phyloP scores from a whole-genome alignment of 2,113 vertebrate genomes.

The Heteronetta atricapilla region DNA sequence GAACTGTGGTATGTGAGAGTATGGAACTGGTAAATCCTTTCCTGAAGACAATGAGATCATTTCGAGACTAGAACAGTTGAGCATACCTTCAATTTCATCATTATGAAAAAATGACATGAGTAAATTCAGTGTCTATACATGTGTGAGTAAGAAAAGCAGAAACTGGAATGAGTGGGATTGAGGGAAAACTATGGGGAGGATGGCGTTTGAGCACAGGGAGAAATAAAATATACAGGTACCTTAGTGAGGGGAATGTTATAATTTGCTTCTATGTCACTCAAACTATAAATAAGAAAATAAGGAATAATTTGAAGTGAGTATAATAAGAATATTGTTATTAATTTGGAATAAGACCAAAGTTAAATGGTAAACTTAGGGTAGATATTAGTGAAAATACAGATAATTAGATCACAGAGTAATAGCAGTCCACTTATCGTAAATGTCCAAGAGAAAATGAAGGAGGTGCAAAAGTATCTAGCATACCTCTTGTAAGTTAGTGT shows the following conservation, averaged over 20 bases:
- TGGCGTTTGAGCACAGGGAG: background rate
- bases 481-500: background rate
- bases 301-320: background rate
- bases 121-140: background rate
- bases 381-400: background rate
- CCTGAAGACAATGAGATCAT: background rate
- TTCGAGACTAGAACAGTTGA: background rate
- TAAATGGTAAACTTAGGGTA: background rate
- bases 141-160: background rate
- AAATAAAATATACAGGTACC: background rate
- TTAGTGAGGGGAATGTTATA: background rate
- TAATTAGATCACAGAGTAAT: background rate
- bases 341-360: background rate
- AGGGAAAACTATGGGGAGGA: background rate
- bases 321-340: background rate
- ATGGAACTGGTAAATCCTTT: background rate
- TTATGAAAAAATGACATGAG: background rate
- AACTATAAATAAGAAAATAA: background rate
- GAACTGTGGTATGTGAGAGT: background rate
- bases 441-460: background rate
- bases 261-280: background rate
- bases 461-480: background rate
- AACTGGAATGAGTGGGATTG: background rate
- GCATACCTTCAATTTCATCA: background rate
- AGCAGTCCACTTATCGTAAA: background rate